A percentile compares a stretch with the other conserved stretches of the same genome.
phyloP scores from a whole-genome alignment of 1,140 invertebrate genomes.

The Drosophila ohnishii region DNA sequence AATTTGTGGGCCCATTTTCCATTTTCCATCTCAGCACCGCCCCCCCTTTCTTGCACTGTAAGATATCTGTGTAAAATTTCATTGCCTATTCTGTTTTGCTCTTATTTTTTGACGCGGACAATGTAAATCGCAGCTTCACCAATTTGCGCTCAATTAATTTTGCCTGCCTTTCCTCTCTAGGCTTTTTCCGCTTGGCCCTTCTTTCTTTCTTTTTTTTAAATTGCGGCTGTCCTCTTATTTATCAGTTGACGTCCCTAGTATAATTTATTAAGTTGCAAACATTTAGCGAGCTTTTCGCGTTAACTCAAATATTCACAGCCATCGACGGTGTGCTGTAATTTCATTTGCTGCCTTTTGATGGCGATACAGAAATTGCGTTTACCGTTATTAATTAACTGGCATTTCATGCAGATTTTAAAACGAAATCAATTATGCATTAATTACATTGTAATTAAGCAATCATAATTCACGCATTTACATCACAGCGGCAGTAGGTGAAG shows the following conservation, averaged over 20 bases:
- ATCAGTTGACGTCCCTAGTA: slow-evolving; percentile 42
- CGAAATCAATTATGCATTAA: slow-evolving; percentile 62
- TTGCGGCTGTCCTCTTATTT: slow-evolving; percentile 54
- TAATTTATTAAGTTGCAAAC: slow-evolving; percentile 67
- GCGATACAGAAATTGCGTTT: slow-evolving; percentile 54
- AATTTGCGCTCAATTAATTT: slow-evolving; percentile 81
- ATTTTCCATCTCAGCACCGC: slow-evolving; percentile 32
- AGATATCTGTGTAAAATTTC: slow-evolving; percentile 51
- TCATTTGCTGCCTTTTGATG: slow-evolving; percentile 52
- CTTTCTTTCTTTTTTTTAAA: slow-evolving; percentile 16
- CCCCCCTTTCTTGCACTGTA: slow-evolving; percentile 6
- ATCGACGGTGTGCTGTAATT: slow-evolving; percentile 44
- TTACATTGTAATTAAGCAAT: slow-evolving; percentile 49
- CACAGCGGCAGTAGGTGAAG: not conserved
- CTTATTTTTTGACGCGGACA: slow-evolving; percentile 13
- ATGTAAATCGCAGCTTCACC: slow-evolving; percentile 63
- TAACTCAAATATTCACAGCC: slow-evolving; percentile 32
- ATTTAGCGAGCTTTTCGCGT: slow-evolving; percentile 55
- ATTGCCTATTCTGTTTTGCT: slow-evolving; percentile 48
- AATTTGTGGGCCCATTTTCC: slow-evolving; percentile 14
- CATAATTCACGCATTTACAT: slow-evolving; percentile 48
- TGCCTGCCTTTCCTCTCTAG: slow-evolving; percentile 25
- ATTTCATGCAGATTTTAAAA: slow-evolving; percentile 59
- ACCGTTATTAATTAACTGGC: slow-evolving; percentile 71
- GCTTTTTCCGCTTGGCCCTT: not conserved